Evolutionary conservation across 2,113 vertebrate genomes (phyloP).

Genomic region (Pelodiscus sinensis): DNA sequence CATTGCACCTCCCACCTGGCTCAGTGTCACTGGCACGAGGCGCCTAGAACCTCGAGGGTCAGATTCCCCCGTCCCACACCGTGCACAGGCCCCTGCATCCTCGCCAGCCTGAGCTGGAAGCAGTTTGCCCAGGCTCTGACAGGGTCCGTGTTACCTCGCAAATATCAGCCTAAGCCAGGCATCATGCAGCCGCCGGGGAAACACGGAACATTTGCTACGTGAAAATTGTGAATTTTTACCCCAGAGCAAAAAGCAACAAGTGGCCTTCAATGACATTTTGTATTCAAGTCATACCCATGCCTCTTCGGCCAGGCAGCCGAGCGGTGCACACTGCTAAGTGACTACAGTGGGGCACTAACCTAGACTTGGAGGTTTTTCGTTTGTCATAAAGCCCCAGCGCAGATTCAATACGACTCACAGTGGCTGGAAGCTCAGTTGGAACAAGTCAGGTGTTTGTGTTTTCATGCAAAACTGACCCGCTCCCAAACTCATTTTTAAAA

Average conservation of each 20-base stretch:
- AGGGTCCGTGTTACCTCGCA: background rate
- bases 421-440: background rate
- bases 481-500: background rate
- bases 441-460: background rate
- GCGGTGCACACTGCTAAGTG: background rate
- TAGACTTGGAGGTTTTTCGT: background rate
- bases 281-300: background rate
- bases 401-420: background rate
- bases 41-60: background rate
- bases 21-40: background rate
- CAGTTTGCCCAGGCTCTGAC: background rate
- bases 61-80: background rate
- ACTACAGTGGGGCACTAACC: background rate
- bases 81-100: background rate
- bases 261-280: background rate
- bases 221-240: background rate
- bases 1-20: background rate
- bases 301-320: background rate
- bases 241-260: background rate
- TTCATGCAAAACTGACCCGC: background rate
- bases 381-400: background rate
- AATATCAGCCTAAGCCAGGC: background rate
- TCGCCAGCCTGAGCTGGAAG: background rate
- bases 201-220: background rate
- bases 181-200: background rate